A percentile compares a stretch with the other conserved stretches of the same genome.
Conservation (phyloP, 1,140 invertebrate species). For the Halictus rubicundus region DNA sequence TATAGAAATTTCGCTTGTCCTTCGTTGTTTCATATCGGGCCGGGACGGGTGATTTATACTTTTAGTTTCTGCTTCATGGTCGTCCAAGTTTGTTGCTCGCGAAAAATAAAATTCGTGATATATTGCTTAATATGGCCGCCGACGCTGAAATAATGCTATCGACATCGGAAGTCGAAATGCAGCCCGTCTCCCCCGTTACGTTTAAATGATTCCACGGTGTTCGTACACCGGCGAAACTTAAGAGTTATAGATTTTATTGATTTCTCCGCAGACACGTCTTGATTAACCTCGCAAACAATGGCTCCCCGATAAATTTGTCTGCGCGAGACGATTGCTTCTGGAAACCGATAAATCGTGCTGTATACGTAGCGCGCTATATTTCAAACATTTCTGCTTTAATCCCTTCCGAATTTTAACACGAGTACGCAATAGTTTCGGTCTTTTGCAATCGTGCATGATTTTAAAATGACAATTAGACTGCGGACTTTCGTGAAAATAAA, state of each 20-base stretch:
- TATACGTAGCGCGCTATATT: too few species aligned
- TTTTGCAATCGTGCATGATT: too few species aligned
- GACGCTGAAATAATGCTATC: slow-evolving; percentile 24
- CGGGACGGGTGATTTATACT: slow-evolving; percentile 57
- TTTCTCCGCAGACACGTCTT: neutral
- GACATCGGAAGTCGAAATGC: slow-evolving; percentile 1
- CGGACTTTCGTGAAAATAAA: too few species aligned
- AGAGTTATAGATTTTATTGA: neutral
- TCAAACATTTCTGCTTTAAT: too few species aligned
- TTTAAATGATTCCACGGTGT: slow-evolving; percentile 13
- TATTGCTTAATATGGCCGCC: slow-evolving; percentile 57
- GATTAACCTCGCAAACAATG: neutral
- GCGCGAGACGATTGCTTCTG: too few species aligned
- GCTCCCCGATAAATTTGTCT: too few species aligned
- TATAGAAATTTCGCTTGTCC: slow-evolving; percentile 57
- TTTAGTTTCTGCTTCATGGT: slow-evolving; percentile 60
- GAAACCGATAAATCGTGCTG: too few species aligned
- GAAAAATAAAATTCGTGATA: slow-evolving; percentile 59
- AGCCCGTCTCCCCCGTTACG: neutral
- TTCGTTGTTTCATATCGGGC: slow-evolving; percentile 60
- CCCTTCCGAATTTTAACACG: too few species aligned
- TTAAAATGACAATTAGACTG: too few species aligned
- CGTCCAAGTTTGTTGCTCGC: slow-evolving; percentile 57
- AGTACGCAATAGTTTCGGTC: too few species aligned
- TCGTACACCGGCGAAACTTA: neutral